These are phyloP conservation scores for Dipodomys stephensi DNA, from an alignment of 2,113 vertebrate species.

Conservation along the genomic window DNA sequence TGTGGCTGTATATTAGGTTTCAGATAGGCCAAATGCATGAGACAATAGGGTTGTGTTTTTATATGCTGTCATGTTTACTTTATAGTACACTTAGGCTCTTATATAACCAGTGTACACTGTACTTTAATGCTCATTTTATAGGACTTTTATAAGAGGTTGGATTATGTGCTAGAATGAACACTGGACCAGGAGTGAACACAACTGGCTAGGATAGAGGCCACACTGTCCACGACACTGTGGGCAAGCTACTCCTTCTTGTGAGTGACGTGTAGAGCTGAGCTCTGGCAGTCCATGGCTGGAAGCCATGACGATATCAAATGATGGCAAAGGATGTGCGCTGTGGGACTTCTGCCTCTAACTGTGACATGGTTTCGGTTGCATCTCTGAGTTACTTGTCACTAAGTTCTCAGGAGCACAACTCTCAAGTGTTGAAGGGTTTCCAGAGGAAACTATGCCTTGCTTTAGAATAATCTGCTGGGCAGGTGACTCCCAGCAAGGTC, in stretches of 20 bases:
- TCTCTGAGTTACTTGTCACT: neutral
- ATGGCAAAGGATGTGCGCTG: neutral
- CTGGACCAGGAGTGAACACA: neutral
- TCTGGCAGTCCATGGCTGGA: neutral
- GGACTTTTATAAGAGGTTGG: conserved; percentile 44
- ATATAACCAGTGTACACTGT: neutral
- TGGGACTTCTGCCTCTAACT: neutral
- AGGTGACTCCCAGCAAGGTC: neutral
- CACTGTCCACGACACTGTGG: fast-evolving
- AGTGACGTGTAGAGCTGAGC: too few species aligned
- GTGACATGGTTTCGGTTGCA: neutral
- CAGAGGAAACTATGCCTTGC: neutral
- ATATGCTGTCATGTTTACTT: neutral
- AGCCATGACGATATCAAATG: neutral
- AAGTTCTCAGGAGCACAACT: neutral
- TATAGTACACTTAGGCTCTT: neutral
- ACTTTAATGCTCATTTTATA: conserved; percentile 56
- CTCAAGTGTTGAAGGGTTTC: neutral
- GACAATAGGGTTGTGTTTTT: conserved; percentile 31
- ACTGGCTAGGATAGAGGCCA: neutral
- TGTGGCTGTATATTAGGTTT: neutral
- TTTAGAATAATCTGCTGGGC: neutral
- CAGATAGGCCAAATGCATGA: neutral
- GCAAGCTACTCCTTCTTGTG: neutral
- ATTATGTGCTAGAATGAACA: neutral